Evolutionary conservation across 2,113 vertebrate genomes (phyloP).

Genomic region (Microcebus tavaratra): DNA sequence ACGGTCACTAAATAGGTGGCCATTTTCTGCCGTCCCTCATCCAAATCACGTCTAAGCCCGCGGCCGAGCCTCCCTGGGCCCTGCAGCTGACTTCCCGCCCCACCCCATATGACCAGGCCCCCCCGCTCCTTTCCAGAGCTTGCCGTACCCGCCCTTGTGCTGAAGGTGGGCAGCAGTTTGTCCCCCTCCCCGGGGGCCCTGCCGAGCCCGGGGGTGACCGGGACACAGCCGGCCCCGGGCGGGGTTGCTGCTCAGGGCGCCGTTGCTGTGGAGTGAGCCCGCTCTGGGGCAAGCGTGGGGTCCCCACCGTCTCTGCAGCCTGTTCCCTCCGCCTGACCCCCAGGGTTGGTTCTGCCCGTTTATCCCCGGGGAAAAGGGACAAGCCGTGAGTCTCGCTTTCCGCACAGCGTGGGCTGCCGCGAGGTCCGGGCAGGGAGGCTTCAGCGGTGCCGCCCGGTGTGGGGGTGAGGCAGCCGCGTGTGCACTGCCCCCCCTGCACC

Average conservation of each 20-base stretch:
- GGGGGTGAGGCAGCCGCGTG: too few species aligned
- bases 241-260: rapidly evolving
- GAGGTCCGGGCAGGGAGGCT: not conserved
- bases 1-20: rapidly evolving
- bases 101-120: rapidly evolving
- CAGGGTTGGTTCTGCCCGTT: not conserved
- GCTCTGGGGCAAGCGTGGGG: rapidly evolving
- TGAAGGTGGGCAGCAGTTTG: too few species aligned
- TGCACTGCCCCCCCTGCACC: not conserved
- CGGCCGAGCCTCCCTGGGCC: not conserved
- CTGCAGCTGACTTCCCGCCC: rapidly evolving
- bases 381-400: rapidly evolving
- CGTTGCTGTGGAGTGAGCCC: rapidly evolving
- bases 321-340: not conserved
- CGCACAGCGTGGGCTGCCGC: not conserved
- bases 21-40: rapidly evolving
- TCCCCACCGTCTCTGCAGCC: not conserved
- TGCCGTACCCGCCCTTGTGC: not conserved
- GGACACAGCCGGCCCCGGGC: not conserved
- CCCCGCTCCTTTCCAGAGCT: not conserved
- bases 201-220: not conserved
- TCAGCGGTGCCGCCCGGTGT: rapidly evolving
- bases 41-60: not conserved
- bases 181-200: rapidly evolving
- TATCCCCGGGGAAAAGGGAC: not conserved